phyloP scores from a whole-genome alignment of 2,888 invertebrate genomes.

The Agrotis ipsilon region DNA sequence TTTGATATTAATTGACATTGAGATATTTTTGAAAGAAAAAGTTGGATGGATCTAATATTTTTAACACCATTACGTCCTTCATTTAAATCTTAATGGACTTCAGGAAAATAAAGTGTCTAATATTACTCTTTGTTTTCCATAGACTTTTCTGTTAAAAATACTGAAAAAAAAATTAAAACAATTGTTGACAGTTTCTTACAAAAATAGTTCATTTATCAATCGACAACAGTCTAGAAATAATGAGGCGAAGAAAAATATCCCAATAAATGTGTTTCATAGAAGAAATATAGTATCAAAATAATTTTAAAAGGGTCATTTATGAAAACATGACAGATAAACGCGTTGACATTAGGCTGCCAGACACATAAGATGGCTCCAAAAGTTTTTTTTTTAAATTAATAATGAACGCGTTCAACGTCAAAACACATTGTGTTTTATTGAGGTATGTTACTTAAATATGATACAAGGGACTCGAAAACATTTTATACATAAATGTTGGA shows the following conservation, averaged over 20 bases:
- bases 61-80: background rate
- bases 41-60: background rate
- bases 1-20: background rate
- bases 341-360: constrained; percentile 41
- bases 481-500: too few species aligned
- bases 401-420: constrained; percentile 13
- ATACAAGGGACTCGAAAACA: background rate
- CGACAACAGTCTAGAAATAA: constrained; percentile 40
- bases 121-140: too few species aligned
- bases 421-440: background rate
- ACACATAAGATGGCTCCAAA: constrained; percentile 14
- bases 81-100: background rate
- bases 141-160: background rate
- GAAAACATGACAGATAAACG: constrained; percentile 24
- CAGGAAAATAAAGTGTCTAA: background rate
- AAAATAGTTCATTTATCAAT: constrained; percentile 53
- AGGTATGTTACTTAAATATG: too few species aligned
- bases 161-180: constrained; percentile 7
- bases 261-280: constrained; percentile 42
- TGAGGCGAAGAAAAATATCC: constrained; percentile 46
- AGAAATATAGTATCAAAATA: constrained; percentile 39
- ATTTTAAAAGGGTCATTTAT: constrained; percentile 24
- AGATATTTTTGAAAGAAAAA: background rate
- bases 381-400: constrained; percentile 18
- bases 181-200: constrained; percentile 16